Conservation (phyloP, 2,113 vertebrate genomes). For the Spizaetus ornatus region DNA sequence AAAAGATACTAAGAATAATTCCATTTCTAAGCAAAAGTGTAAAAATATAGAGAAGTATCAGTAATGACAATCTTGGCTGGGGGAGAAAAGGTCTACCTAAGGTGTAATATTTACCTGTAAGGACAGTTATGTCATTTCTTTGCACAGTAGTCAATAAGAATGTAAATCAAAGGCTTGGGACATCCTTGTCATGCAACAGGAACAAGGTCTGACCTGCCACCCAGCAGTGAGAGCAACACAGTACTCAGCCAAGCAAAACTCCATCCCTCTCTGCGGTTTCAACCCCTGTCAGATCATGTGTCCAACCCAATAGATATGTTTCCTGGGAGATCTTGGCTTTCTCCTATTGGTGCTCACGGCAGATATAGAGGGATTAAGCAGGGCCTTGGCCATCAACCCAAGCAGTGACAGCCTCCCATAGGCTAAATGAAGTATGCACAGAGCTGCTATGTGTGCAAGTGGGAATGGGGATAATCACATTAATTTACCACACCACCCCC, state of each 20-base stretch:
- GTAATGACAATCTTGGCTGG: neutral
- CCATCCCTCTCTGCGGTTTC: neutral
- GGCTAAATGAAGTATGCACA: neutral
- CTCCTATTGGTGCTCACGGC: neutral
- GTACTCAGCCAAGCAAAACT: neutral
- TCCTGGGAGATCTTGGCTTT: neutral
- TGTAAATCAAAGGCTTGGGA: neutral
- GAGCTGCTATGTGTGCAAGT: accelerated
- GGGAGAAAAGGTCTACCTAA: neutral
- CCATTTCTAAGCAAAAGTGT: neutral
- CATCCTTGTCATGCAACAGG: neutral
- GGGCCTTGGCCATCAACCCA: neutral
- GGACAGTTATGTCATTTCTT: neutral
- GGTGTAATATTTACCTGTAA: neutral
- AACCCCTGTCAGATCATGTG: accelerated
- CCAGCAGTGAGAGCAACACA: accelerated
- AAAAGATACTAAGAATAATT: neutral
- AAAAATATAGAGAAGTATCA: neutral
- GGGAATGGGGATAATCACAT: neutral
- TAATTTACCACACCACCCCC: too few species aligned
- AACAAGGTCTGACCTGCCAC: neutral
- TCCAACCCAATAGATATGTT: neutral
- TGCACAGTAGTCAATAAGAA: neutral
- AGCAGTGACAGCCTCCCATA: neutral
- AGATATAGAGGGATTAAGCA: neutral